phyloP scores from a whole-genome alignment of 2,113 vertebrate genomes.

The Oophaga pumilio region DNA sequence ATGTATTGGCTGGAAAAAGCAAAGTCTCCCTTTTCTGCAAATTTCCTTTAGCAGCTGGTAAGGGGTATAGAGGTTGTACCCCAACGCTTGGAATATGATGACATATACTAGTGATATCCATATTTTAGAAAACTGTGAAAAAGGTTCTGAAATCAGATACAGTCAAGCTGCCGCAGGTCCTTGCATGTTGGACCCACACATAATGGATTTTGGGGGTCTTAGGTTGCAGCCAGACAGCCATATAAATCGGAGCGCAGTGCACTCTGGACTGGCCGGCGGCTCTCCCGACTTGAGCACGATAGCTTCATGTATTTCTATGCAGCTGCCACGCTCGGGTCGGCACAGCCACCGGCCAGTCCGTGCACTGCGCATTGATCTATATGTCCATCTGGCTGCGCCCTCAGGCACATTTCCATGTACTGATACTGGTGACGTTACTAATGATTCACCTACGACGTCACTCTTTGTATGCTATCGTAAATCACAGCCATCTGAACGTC shows the following conservation, averaged over 20 bases:
- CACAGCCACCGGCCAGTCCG: too few species aligned
- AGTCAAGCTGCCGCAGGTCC: not conserved
- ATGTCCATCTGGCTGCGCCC: not conserved
- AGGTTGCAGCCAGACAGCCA: too few species aligned
- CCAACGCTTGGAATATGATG: not conserved
- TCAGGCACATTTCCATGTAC: not conserved
- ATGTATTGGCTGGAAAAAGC: too few species aligned
- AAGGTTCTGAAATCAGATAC: too few species aligned
- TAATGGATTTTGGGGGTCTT: not conserved
- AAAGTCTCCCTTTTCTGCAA: not conserved
- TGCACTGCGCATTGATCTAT: too few species aligned
- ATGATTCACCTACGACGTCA: not conserved
- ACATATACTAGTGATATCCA: not conserved
- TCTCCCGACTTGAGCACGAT: too few species aligned
- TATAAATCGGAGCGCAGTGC: too few species aligned
- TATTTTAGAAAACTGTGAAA: too few species aligned
- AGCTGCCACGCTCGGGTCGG: too few species aligned
- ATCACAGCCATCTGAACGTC: not conserved
- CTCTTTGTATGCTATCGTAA: too few species aligned
- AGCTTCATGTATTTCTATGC: too few species aligned
- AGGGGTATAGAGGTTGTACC: not conserved
- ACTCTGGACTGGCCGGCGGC: too few species aligned
- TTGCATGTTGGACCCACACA: not conserved
- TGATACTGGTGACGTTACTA: not conserved
- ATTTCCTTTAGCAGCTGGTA: not conserved